Conservation (phyloP, 2,797 vertebrate species). For the Eulemur albifrons region DNA sequence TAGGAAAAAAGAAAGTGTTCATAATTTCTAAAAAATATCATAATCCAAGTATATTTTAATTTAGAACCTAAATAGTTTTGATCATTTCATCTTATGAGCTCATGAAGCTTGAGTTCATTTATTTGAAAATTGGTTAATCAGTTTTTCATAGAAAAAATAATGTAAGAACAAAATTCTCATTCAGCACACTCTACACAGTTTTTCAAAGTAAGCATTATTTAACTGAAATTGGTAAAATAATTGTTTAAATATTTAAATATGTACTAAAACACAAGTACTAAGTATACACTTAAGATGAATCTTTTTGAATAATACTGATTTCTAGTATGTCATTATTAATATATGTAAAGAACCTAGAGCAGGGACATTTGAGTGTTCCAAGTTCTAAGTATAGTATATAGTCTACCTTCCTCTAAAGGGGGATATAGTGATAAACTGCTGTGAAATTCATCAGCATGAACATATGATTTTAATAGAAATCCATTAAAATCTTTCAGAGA, state of each 20-base stretch:
- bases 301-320: neutral
- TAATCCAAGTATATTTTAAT: neutral
- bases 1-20: neutral
- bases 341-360: neutral
- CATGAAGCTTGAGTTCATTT: neutral
- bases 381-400: neutral
- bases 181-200: neutral
- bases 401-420: neutral
- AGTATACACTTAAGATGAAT: neutral
- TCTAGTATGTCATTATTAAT: neutral
- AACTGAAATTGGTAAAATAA: neutral
- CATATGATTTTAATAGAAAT: neutral
- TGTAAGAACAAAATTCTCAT: neutral
- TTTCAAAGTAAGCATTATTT: neutral
- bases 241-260: conserved; percentile 2
- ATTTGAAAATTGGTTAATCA: neutral
- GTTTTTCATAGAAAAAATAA: neutral
- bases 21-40: neutral
- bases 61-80: neutral
- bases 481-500: neutral
- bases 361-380: neutral
- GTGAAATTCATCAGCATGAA: neutral
- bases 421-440: neutral
- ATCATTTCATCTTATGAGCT: neutral
- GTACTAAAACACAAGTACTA: neutral